These are phyloP conservation scores for Pomacea maculata DNA, from an alignment of 1,140 invertebrate species.

Conservation along the genomic window DNA sequence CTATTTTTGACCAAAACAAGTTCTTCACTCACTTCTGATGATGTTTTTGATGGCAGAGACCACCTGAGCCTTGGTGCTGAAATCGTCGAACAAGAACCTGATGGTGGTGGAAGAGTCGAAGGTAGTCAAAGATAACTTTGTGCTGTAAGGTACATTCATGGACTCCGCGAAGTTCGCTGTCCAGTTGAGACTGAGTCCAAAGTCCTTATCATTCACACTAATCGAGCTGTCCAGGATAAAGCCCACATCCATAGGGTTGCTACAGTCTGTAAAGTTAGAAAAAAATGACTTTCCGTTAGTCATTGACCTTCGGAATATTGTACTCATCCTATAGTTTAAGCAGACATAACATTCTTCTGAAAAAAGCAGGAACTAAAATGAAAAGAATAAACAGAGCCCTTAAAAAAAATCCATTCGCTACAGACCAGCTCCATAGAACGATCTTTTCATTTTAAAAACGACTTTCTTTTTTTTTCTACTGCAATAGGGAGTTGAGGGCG, in stretches of 20 bases:
- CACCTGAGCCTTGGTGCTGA: not conserved
- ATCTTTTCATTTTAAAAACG: no score
- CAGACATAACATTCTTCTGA: no score
- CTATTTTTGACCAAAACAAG: not conserved
- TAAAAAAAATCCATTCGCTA: no score
- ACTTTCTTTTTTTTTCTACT: no score
- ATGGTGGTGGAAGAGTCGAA: not conserved
- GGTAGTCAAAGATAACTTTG: slow-evolving; percentile 18
- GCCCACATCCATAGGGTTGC: slow-evolving; percentile 30
- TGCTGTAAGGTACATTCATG: slow-evolving; percentile 23
- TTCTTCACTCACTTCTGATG: not conserved
- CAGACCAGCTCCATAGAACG: no score
- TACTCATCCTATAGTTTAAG: no score
- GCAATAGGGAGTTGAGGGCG: no score
- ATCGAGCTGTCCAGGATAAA: slow-evolving; percentile 48
- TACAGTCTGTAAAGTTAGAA: slow-evolving; percentile 13
- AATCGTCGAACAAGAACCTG: not conserved
- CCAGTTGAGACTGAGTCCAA: slow-evolving; percentile 26
- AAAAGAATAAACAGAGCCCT: no score
- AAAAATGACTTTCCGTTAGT: not conserved
- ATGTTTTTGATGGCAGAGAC: not conserved
- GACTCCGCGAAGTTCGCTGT: slow-evolving; percentile 23
- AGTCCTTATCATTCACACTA: slow-evolving; percentile 32
- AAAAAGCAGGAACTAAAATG: no score
- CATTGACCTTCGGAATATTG: no score